phyloP scores from a whole-genome alignment of 2,113 vertebrate genomes.

The Urocynchramus pylzowi region DNA sequence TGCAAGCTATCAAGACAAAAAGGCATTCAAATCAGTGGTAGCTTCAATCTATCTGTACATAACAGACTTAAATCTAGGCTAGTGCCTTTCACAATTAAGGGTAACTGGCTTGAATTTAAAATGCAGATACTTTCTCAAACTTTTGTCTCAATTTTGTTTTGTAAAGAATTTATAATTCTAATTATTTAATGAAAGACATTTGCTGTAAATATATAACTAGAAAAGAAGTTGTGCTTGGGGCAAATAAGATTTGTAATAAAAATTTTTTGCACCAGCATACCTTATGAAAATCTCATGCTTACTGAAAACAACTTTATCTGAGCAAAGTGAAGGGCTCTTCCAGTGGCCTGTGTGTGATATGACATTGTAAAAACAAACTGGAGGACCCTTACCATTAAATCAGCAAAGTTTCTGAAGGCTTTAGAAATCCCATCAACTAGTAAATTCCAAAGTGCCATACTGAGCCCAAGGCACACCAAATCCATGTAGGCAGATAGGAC shows the following conservation, averaged over 20 bases:
- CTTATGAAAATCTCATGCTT: fast-evolving
- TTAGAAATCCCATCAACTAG: background rate
- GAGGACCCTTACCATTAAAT: background rate
- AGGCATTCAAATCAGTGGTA: background rate
- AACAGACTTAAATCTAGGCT: background rate
- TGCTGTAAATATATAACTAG: background rate
- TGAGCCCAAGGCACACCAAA: background rate
- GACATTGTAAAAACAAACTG: background rate
- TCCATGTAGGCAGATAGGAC: background rate
- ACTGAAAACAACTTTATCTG: background rate
- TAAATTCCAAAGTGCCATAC: background rate
- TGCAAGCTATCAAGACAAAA: background rate
- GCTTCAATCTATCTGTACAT: background rate
- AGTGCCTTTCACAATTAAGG: background rate
- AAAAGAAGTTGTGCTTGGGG: background rate
- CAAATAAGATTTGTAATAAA: background rate
- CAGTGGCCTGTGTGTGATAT: fast-evolving
- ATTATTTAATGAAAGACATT: background rate
- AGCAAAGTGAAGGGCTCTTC: background rate
- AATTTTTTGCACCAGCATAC: background rate
- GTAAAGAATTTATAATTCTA: background rate
- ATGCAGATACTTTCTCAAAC: background rate
- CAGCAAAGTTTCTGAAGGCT: background rate
- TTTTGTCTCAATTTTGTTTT: background rate
- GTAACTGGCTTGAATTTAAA: background rate